These are phyloP conservation scores for Tragelaphus oryx DNA, from an alignment of 2,797 vertebrate species.

Conservation along the genomic window DNA sequence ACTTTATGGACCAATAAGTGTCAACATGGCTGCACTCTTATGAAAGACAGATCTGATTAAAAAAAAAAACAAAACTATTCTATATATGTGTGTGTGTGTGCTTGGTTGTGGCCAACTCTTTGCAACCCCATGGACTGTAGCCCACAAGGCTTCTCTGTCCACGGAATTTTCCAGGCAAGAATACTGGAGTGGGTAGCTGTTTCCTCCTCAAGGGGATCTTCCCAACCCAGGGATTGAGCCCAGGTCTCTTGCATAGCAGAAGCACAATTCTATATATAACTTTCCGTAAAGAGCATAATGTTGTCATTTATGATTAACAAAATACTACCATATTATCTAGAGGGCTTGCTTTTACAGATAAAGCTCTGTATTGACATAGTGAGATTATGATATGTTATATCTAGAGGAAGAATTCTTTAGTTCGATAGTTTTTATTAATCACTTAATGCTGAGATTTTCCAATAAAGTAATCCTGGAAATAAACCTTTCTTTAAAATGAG, in stretches of 20 bases:
- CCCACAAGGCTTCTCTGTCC: neutral
- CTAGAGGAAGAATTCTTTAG: neutral
- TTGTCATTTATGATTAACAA: neutral
- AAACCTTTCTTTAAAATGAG: neutral
- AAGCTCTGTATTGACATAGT: neutral
- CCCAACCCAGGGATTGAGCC: neutral
- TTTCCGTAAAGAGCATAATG: neutral
- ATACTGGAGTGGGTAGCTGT: neutral
- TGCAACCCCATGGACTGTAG: neutral
- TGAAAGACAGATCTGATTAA: neutral
- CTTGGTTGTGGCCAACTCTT: neutral
- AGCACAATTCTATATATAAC: neutral
- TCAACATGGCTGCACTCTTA: neutral
- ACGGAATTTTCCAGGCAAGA: neutral
- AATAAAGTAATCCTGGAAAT: neutral
- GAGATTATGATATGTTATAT: neutral
- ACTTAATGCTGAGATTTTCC: neutral
- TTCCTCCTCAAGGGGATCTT: neutral
- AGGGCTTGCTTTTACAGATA: neutral
- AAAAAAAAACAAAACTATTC: neutral
- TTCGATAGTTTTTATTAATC: neutral
- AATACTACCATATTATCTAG: neutral
- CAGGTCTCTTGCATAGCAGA: neutral
- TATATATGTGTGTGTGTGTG: neutral
- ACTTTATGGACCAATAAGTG: neutral